These are phyloP conservation scores for Melanophora roralis DNA, from an alignment of 2,888 invertebrate genomes.

Conservation along the genomic window DNA sequence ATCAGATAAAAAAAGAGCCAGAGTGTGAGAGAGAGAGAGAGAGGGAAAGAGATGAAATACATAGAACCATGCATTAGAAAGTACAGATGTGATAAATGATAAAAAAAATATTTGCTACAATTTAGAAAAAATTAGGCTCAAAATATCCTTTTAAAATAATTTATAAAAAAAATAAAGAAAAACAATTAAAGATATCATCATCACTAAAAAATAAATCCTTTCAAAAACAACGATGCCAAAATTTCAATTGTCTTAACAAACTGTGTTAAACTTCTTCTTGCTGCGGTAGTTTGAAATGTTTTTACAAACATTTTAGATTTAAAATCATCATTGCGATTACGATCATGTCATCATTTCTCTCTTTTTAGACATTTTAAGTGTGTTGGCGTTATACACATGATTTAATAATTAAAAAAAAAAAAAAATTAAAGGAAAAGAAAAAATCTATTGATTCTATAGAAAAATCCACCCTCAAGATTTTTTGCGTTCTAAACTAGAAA, in stretches of 20 bases:
- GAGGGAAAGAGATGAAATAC: neutral
- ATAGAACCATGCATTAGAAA: too few species aligned
- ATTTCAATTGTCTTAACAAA: conserved; percentile 5
- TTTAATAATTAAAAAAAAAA: conserved; percentile 57
- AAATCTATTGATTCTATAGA: conserved; percentile 39
- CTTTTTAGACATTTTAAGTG: conserved; percentile 44
- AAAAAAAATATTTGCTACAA: conserved; percentile 49
- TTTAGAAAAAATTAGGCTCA: conserved; percentile 68
- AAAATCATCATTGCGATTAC: conserved; percentile 14
- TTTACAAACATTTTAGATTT: conserved; percentile 16
- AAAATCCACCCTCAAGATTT: conserved; percentile 45
- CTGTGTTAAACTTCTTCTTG: neutral
- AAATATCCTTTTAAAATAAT: too few species aligned
- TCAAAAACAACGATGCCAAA: neutral
- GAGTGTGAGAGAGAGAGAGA: neutral
- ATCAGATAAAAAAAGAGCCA: neutral
- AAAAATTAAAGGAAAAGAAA: too few species aligned
- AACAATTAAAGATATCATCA: conserved; percentile 1
- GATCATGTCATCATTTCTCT: conserved; percentile 30
- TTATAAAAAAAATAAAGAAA: too few species aligned
- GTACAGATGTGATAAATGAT: too few species aligned
- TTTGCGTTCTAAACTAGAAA: conserved; percentile 40
- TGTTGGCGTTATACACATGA: conserved; percentile 70
- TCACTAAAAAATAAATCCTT: neutral
- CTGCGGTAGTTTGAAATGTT: conserved; percentile 8